Base-by-base conservation (phyloP, 1,140 invertebrate species). In the Lepidurus arcticus region DNA sequence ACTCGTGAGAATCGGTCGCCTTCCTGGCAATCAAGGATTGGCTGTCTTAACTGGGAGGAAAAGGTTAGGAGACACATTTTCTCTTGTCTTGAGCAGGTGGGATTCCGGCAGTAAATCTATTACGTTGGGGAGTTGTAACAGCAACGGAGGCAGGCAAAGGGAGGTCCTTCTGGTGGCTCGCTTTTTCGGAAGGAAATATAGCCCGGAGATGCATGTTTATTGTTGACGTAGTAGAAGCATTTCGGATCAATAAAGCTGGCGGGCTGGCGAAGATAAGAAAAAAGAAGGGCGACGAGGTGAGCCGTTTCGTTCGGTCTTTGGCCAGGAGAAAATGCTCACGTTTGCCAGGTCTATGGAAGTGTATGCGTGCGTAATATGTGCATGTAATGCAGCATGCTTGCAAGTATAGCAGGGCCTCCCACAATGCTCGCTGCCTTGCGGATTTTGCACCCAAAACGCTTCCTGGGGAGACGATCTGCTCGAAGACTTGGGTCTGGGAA, bases 161-260 rank as follows among this genome's bases (percentile, higher is more conserved):
- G 8, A 21, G 53, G 13, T 7, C 7, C 16, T 65, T n/a, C 13
- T 65, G 21, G 53, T 65, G 53, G 53, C 53, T 65, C 53, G 53
- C 53, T 65, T 65, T 16, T 21, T 21, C 53, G 6, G 53, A 21
- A 65, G 21, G 53, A 65, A 65, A 65, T 65, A 65, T 65, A 21
- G 53, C 21, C 53, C 53, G 6, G 53, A 65, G 53, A 65, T 65
- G 53, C 53, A 65, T 65, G 53, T 65, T 65, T 65, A 65, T 65
- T 65, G 53, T 65, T 65, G 53, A 65, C 53, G 53, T 65, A 65
- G 53, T 65, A 65, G 53, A 65, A 65, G 53, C 53, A 65, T 65
- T 65, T 65, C 53, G 53, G 53, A 65, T 65, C 53, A 65, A 65
- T 65, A 65, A 65, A 65, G 53, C 53, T 65, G 53, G 53, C 53